Percentiles rank a stretch among this genome's conserved stretches.
Conservation (phyloP, 2,113 vertebrate species). For the Psilopsiagon aymara region DNA sequence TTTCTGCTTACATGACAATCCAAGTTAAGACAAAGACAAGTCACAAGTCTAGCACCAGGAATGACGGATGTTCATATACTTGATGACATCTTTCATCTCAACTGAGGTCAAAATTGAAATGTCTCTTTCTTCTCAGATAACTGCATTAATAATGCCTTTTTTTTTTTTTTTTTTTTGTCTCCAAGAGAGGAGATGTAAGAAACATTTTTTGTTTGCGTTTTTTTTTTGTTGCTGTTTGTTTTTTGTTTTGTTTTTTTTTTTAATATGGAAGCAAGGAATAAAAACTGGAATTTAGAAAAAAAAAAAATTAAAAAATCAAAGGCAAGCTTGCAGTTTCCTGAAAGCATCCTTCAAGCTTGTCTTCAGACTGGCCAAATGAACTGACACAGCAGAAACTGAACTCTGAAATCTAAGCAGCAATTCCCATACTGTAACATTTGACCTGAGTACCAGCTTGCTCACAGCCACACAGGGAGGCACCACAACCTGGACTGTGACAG, state of each 20-base stretch:
- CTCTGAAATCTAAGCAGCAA: not conserved
- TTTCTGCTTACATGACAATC: not conserved
- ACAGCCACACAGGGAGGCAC: not conserved
- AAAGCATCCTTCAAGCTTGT: not conserved
- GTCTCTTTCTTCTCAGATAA: not conserved
- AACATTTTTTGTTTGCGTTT: fast-evolving
- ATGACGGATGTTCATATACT: not conserved
- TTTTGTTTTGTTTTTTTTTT: too few species aligned
- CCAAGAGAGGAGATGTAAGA: not conserved
- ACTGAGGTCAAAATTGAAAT: not conserved
- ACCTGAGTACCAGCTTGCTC: not conserved
- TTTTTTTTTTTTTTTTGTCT: not conserved
- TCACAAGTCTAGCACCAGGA: not conserved
- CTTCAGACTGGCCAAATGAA: not conserved
- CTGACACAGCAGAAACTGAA: not conserved
- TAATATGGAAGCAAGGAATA: not conserved
- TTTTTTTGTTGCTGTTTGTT: too few species aligned
- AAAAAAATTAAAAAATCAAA: not conserved
- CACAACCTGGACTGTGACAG: not conserved
- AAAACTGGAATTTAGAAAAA: not conserved
- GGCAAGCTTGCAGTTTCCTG: not conserved
- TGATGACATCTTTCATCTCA: not conserved
- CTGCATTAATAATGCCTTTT: not conserved
- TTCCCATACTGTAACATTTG: not conserved
- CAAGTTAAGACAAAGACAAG: not conserved